Conservation (phyloP, 2,888 invertebrate species). For the Oscheius sp. region DNA sequence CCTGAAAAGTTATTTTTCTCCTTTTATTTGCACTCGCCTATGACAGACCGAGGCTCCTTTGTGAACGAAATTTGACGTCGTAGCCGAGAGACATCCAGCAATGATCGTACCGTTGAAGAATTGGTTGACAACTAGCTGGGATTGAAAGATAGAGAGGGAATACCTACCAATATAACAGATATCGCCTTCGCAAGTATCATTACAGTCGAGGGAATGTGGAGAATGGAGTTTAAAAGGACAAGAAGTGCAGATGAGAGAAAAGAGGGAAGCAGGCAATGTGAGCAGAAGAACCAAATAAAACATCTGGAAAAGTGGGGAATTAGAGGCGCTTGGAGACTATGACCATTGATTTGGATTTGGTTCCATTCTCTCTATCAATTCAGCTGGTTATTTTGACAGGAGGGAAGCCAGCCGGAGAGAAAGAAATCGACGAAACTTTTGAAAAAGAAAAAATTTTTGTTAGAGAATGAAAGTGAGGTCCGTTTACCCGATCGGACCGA, state of each 20-base stretch:
- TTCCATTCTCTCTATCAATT: too few relatives aligned
- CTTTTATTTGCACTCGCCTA: slow-evolving; percentile 35
- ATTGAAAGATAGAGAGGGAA: background rate
- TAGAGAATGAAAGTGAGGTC: too few relatives aligned
- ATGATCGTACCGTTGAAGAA: slow-evolving; percentile 55
- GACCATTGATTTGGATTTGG: too few relatives aligned
- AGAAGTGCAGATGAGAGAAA: slow-evolving; percentile 38
- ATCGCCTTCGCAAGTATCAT: slow-evolving; percentile 48
- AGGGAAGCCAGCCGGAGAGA: background rate
- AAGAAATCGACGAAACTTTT: background rate
- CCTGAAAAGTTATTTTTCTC: slow-evolving; percentile 30
- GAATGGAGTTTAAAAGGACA: slow-evolving; percentile 38
- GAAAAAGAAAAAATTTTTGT: too few relatives aligned
- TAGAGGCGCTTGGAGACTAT: too few relatives aligned
- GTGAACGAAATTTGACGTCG: slow-evolving; percentile 31
- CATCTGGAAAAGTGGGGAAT: background rate
- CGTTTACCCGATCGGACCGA: background rate
- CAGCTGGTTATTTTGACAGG: background rate
- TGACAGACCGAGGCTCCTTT: slow-evolving; percentile 39
- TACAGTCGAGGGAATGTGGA: slow-evolving; percentile 35
- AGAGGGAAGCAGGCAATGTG: slow-evolving; percentile 28
- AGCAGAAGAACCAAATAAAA: background rate
- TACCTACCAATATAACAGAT: slow-evolving; percentile 45
- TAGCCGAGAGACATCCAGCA: slow-evolving; percentile 48
- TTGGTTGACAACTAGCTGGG: slow-evolving; percentile 53